phyloP scores from a whole-genome alignment of 2,888 invertebrate species.

The Nyleta sp. region DNA sequence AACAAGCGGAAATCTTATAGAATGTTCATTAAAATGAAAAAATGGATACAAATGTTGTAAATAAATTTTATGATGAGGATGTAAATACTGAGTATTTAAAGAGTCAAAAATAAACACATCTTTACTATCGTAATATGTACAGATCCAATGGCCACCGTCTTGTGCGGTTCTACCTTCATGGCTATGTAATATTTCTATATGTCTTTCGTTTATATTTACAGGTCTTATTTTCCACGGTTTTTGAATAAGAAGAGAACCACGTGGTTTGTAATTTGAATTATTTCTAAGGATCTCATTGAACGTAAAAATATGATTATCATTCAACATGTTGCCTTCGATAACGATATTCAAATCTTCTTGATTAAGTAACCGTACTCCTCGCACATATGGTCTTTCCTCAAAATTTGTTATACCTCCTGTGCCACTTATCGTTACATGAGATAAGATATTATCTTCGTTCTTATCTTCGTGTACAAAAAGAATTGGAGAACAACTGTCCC shows the following conservation, averaged over 20 bases:
- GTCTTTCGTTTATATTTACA: not conserved
- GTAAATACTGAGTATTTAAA: constrained; percentile 1
- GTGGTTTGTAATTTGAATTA: not conserved
- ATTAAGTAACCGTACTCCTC: not conserved
- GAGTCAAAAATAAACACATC: constrained; percentile 18
- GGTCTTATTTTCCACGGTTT: not conserved
- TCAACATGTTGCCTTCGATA: not conserved
- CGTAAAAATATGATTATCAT: not conserved
- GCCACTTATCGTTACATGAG: not conserved
- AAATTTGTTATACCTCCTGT: not conserved
- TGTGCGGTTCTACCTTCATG: not conserved
- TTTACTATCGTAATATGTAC: constrained; percentile 11
- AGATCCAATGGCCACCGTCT: constrained; percentile 8
- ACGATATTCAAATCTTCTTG: not conserved
- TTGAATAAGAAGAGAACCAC: constrained; percentile 2
- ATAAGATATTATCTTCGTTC: not conserved
- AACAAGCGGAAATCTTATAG: not conserved
- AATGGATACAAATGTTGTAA: constrained; percentile 15
- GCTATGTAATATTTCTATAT: constrained; percentile 6
- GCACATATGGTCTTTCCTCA: too few species aligned
- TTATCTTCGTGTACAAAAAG: too few species aligned
- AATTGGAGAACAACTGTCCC: too few species aligned
- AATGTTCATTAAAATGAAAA: not conserved
- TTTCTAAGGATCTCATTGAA: not conserved
- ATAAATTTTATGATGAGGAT: constrained; percentile 2